Evolutionary conservation across 2,888 invertebrate genomes (phyloP), one percentile per base, ranked within the genome.

Genomic region (Lamproptera curius): DNA sequence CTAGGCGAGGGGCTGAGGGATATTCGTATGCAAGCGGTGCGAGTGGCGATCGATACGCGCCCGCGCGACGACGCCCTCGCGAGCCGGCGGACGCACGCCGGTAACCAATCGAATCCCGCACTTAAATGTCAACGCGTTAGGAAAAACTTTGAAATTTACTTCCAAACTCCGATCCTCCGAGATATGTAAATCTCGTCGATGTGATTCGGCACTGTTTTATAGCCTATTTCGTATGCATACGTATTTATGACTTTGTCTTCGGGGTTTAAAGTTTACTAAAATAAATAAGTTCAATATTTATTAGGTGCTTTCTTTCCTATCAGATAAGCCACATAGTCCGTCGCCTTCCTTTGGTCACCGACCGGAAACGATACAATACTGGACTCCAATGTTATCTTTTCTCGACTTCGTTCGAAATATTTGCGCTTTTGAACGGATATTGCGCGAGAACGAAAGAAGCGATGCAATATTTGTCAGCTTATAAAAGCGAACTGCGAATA

Each of bases 1-100:
- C 71, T 75, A 73, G 77, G 73, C 79, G 79, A 81, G 80, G 83
- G 79, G 68, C 74, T 73, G 73, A 73, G 67, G 72, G 69, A 71
- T 79, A 78, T 84, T 84, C 81, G 86, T 83, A 86, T 87, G 86
- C 87, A 83, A 81, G 79, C 76, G 57, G 50, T 42, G 71, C 68
- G 65, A 50, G 70, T 63, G 65, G 67, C 84, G 86, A 85, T 85
- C 85, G 81, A 85, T 85, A 85, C 85, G 83, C 85, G 83, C 84
- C 84, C 83, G 85, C 83, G 82, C 84, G 84, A 65, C 71, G 69
- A 63, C 60, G 63, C 72, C 80, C 73, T 72, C 70, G 77, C 68
- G 67, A 68, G 68, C 65, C 68, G 36, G 67, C 70, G 67, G 67
- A 76, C 76, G 75, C 70, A 74, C 63, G 71, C 70, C 72, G 63